Base-by-base conservation (phyloP, 2,888 invertebrate genomes). In the Melipona beecheii region DNA sequence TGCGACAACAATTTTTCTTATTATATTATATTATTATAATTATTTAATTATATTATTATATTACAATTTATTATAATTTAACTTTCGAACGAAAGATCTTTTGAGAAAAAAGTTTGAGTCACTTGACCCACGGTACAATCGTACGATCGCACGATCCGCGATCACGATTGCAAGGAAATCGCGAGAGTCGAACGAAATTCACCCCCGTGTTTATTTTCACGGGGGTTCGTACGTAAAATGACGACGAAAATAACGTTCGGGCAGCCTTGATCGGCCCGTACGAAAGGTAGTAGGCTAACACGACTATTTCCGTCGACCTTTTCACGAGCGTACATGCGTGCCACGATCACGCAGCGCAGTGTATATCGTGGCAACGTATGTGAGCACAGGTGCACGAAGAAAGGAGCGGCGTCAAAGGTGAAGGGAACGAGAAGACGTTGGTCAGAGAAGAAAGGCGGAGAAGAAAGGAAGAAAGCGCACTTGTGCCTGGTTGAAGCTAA, bases 311-410 rank as follows among this genome's bases (percentile, higher is more conserved):
- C 58, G 82, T 84, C 86, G 76, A 64, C 75, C 69, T 75, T 80
- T 84, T 86, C 78, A 79, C 79, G 79, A 65, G n/a, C 64, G 73
- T 62, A 60, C 50, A 54, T 78, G 24, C 60, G 72, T 78, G 31
- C 17, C n/a, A 52, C 27, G 73, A 50, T 81, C 58, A 9, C 36
- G 72, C 75, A 73, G 62, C 78, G 60, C 66, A 54, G 56, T 43
- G 24, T 60, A 9, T 27, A 27, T 60, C 36, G n/a, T 58, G 52
- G 15, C 74, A 50, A 36, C 36, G 27, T 62, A 56, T 36, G 78
- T 75, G 81, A 73, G 68, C 76, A 84, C 88, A 88, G 88, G 88
- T 87, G 86, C 84, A 83, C 69, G 66, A 69, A 82, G 79, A 81
- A 79, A 81, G 75, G 82, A 74, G 70, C 60, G 78, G 31, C 27